Base-by-base conservation (phyloP, 2,888 invertebrate genomes). In the Apodemia mormo region DNA sequence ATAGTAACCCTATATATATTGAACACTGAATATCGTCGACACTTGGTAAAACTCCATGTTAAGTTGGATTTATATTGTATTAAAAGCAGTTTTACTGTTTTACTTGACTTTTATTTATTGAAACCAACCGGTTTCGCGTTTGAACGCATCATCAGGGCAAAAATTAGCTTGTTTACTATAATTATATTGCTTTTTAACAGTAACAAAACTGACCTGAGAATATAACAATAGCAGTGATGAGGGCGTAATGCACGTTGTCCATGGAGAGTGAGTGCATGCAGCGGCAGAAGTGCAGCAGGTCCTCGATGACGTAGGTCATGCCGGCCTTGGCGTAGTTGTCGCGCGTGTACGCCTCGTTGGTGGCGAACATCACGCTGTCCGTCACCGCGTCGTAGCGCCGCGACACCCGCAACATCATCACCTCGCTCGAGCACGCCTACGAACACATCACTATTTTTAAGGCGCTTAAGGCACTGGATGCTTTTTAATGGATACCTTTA, bases 381-480 rank as follows among this genome's bases (percentile, higher is more conserved):
- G 98, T 96, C 78, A 95, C 95, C 69, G 96, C 96, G 93, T 99
- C 99, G 89, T 99, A 99, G 77, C 98, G 96, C 76, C 99, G 95
- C 71, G 99, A 98, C 94, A 98, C 98, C 81, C 99, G 95, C 81
- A 99, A 94, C 97, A 99, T 99, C 98, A 99, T 99, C 74, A 99
- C 98, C 92, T 99, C 99, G 87, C 98, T 98, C 79, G 99, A 98
- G 92, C 98, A 98, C 73, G 98, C 98, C 97, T 98, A 88, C 1
- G n/a, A 65, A 2, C 56, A 29, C 56, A 14, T 12, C 14, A 45
- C 9, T 54, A 54, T 54, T 37, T 14, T 67, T 30, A 33, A 67
- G 52, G 22, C 22, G 22, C n/a, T n/a, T n/a, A n/a, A 22, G 22
- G 0, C 22, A 22, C 22, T 22, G 22, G 22, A 22, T 22, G 22